Percentiles rank a stretch among this genome's conserved stretches.
Conservation (phyloP, 2,113 vertebrate species). For the Orcinus orca region DNA sequence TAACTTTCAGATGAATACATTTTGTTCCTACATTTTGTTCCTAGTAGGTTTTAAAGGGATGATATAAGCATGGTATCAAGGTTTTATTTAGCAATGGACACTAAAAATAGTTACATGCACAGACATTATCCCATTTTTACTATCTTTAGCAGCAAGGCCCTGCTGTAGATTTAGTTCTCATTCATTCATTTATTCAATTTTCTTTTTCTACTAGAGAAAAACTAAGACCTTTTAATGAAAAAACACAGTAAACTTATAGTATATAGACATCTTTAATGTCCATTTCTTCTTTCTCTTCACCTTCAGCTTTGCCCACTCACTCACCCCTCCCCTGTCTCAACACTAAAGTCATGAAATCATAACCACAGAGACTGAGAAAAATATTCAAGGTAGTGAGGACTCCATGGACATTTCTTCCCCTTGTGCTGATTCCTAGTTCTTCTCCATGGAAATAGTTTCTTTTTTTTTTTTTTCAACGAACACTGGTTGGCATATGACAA, state of each 20-base stretch:
- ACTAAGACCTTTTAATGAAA: constrained; percentile 22
- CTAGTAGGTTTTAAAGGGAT: not conserved
- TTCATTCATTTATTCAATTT: not conserved
- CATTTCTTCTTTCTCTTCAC: constrained; percentile 77
- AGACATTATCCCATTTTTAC: not conserved
- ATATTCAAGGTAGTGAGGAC: constrained; percentile 55
- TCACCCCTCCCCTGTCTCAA: constrained; percentile 51
- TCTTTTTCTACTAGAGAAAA: constrained; percentile 20
- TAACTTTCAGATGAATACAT: not conserved
- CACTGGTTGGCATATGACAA: not conserved
- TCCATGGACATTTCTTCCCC: constrained; percentile 53
- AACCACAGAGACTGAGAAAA: constrained; percentile 74
- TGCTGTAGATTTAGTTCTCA: not conserved
- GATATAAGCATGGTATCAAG: not conserved
- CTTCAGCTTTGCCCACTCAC: not conserved
- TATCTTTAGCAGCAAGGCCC: not conserved
- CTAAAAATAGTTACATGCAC: not conserved
- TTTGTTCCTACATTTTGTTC: not conserved
- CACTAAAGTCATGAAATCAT: constrained; percentile 77
- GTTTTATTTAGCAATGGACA: not conserved
- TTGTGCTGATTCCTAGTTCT: constrained; percentile 50
- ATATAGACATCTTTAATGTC: constrained; percentile 79
- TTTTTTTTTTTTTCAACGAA: not conserved
- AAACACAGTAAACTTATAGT: constrained; percentile 63
- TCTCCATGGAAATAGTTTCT: constrained; percentile 46